These are phyloP conservation scores for Drosophila tanythrix DNA, from an alignment of 2,888 invertebrate species.

Conservation along the genomic window DNA sequence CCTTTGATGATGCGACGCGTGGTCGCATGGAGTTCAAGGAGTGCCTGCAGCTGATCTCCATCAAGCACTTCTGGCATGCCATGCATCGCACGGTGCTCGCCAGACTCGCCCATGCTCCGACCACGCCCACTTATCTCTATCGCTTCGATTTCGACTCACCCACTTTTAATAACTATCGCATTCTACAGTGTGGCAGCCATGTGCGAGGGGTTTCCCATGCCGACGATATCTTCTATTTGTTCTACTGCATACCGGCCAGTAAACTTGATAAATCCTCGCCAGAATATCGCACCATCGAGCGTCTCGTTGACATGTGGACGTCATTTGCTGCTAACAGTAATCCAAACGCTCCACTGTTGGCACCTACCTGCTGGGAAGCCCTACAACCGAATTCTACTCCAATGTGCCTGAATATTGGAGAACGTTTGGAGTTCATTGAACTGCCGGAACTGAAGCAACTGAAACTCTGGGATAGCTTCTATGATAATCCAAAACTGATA, in stretches of 20 bases:
- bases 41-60: slow-evolving; percentile 60
- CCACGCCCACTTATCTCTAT: slow-evolving; percentile 78
- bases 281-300: slow-evolving; percentile 77
- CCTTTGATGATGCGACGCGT: slow-evolving; percentile 66
- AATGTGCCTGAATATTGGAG: slow-evolving; percentile 77
- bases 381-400: slow-evolving; percentile 22
- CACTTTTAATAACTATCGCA: slow-evolving; percentile 72
- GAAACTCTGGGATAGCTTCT: slow-evolving; percentile 80
- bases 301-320: slow-evolving; percentile 76
- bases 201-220: slow-evolving; percentile 78
- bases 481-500: slow-evolving; percentile 49
- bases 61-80: slow-evolving; percentile 82
- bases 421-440: slow-evolving; percentile 67
- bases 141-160: slow-evolving; percentile 82
- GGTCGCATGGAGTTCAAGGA: slow-evolving; percentile 64
- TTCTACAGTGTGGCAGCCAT: slow-evolving; percentile 71
- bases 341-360: slow-evolving; percentile 71
- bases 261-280: slow-evolving; percentile 57
- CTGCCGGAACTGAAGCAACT: slow-evolving; percentile 80
- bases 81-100: slow-evolving; percentile 75
- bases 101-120: slow-evolving; percentile 75
- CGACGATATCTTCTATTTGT: slow-evolving; percentile 81
- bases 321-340: slow-evolving; percentile 73
- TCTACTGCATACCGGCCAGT: slow-evolving; percentile 60
- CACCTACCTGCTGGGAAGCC: slow-evolving; percentile 51